phyloP scores from a whole-genome alignment of 2,888 invertebrate genomes.

The Eupithecia vulgata region DNA sequence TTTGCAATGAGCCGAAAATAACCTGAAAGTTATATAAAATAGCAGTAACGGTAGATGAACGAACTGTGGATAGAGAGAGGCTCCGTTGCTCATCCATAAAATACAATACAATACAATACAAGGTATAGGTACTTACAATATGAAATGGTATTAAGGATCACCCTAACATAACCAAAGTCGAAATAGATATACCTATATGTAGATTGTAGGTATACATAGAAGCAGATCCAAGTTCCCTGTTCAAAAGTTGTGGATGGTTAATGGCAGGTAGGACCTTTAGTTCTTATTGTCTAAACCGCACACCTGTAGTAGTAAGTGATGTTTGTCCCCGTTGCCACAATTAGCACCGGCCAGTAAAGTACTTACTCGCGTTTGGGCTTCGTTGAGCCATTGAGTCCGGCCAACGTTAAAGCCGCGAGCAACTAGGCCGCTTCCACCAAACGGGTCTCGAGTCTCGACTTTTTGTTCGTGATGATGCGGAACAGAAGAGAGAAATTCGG shows the following conservation, averaged over 20 bases:
- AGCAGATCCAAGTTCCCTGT: not conserved
- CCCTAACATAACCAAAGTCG: not conserved
- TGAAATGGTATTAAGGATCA: not conserved
- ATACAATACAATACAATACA: no score
- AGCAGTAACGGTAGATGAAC: slow-evolving; percentile 9
- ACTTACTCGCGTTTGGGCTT: slow-evolving; percentile 53
- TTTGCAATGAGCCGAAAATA: slow-evolving; percentile 13
- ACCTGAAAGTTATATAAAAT: slow-evolving; percentile 21
- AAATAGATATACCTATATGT: not conserved
- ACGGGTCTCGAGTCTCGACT: slow-evolving; percentile 79
- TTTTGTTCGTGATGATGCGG: slow-evolving; percentile 81
- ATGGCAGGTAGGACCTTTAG: not conserved
- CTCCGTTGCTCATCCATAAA: not conserved
- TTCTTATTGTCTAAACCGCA: slow-evolving; percentile 3
- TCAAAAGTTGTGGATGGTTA: not conserved
- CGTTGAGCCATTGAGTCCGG: slow-evolving; percentile 46
- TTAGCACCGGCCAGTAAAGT: slow-evolving; percentile 60
- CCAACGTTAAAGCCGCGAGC: slow-evolving; percentile 50
- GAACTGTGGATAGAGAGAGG: not conserved
- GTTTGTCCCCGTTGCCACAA: slow-evolving; percentile 56
- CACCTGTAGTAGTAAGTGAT: slow-evolving; percentile 39
- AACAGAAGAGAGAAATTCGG: slow-evolving; percentile 82
- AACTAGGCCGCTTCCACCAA: slow-evolving; percentile 78
- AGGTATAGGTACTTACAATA: not conserved
- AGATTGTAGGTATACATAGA: not conserved